Base-by-base conservation (phyloP, 2,888 invertebrate species). In the Chymomyza amoena region DNA sequence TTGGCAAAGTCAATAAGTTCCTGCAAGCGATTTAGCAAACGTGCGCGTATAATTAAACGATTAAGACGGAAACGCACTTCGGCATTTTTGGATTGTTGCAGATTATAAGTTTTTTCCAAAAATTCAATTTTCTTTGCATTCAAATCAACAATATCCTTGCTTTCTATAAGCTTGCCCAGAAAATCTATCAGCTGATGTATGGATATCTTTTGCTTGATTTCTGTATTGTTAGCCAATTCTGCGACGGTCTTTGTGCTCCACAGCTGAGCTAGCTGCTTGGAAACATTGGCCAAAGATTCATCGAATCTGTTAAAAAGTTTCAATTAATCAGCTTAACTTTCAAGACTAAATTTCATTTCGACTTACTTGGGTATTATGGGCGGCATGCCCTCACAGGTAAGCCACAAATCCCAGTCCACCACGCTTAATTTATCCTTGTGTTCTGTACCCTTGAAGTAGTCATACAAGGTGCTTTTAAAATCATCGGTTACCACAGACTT, bases 381-480 rank as follows among this genome's bases (percentile, higher is more conserved):
- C 0, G 98, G 98, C 96, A 98, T 97, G 66, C 98, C 99, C 61
- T 95, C 94, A 45, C 93, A 93, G 87, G 94, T 92, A 3, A 98
- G 92, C 98, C 98, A 98, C 0, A 93, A 89, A 56, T 96, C 92
- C 97, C 98, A 98, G 89, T 98, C 96, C 3, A 98, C 94, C 0
- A 90, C 85, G 32, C 93, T 92, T 25, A 97, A 90, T 45, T 90
- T 81, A 63, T 90, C 89, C 79, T 88, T 87, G 56, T 92, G 87
- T 64, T 93, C 88, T 70, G 93, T 93, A 32, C 93, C 92, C 61
- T 93, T 92, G 91, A 97, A 97, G 88, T 96, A 95, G 25, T 94
- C 93, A 57, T 96, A 93, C 69, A 97, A 94, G 70, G 94, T 94
- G 0, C 90, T 87, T 90, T 96, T 96, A 92, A 98, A 98, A 83